These are phyloP conservation scores for Laothoe populi DNA, from an alignment of 2,888 invertebrate genomes.

Conservation along the genomic window DNA sequence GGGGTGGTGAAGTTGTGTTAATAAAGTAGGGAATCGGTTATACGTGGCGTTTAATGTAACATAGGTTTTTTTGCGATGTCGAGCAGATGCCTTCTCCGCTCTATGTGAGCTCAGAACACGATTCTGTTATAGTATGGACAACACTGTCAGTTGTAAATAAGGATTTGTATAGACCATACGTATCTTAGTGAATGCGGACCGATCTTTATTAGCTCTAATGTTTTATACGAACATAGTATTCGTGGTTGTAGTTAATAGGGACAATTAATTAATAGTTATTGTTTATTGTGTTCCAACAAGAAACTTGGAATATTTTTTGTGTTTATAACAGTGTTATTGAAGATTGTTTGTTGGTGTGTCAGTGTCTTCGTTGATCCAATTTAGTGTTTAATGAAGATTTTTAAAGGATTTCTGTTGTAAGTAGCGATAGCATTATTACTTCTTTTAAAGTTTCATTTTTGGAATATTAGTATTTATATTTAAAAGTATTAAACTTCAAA, in stretches of 20 bases:
- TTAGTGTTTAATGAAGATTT: constrained; percentile 59
- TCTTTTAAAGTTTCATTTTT: constrained; percentile 28
- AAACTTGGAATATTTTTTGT: constrained; percentile 68
- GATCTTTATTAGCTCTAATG: constrained; percentile 60
- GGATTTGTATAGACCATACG: constrained; percentile 84
- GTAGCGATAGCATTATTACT: constrained; percentile 48
- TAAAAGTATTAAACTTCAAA: not conserved
- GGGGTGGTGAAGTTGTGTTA: constrained; percentile 80
- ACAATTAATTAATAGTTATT: constrained; percentile 47
- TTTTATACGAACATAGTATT: constrained; percentile 55
- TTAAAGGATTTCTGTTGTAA: constrained; percentile 70
- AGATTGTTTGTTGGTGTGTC: constrained; percentile 69
- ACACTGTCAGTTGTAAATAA: constrained; percentile 85
- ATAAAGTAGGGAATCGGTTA: constrained; percentile 69
- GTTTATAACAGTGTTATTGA: constrained; percentile 62
- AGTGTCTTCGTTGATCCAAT: constrained; percentile 65
- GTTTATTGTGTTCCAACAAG: constrained; percentile 68
- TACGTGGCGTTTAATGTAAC: constrained; percentile 69
- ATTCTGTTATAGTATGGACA: constrained; percentile 77
- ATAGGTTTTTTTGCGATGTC: constrained; percentile 62
- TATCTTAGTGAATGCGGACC: constrained; percentile 70
- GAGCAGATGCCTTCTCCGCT: constrained; percentile 73
- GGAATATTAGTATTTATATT: not conserved
- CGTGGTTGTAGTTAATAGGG: constrained; percentile 47
- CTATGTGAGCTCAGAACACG: constrained; percentile 72